These are phyloP conservation scores for Neotragus pygmaeus DNA, from an alignment of 2,113 vertebrate genomes.

Conservation along the genomic window DNA sequence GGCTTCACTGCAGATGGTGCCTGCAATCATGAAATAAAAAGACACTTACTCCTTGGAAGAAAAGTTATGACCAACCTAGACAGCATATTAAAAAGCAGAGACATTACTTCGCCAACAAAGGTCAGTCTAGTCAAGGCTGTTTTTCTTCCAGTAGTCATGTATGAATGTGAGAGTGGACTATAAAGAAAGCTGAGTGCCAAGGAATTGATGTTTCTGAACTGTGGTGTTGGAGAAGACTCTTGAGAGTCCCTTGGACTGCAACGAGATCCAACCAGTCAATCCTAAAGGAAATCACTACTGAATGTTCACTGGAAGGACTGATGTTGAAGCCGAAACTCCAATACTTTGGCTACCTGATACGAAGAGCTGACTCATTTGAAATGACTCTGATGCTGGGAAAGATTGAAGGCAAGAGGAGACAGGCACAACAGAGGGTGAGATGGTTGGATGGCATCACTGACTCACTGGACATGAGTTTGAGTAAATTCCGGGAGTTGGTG, in stretches of 20 bases:
- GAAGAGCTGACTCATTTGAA: not conserved
- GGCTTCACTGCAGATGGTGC: not conserved
- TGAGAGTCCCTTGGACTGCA: not conserved
- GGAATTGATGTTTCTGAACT: not conserved
- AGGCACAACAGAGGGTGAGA: not conserved
- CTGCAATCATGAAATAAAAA: not conserved
- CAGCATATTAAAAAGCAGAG: not conserved
- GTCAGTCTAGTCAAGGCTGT: not conserved
- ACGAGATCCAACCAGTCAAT: not conserved
- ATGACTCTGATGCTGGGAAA: not conserved
- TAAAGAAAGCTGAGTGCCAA: not conserved
- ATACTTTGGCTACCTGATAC: not conserved
- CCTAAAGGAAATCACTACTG: not conserved
- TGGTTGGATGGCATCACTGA: not conserved
- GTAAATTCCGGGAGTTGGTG: not conserved
- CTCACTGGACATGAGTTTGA: not conserved
- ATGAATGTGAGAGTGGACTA: not conserved
- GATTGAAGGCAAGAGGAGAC: not conserved
- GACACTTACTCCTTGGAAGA: not conserved
- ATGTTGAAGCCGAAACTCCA: not conserved
- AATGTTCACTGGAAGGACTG: not conserved
- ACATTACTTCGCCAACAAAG: not conserved
- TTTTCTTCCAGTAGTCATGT: not conserved
- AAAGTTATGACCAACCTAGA: not conserved
- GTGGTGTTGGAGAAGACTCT: not conserved